Base-by-base conservation (phyloP, 2,113 vertebrate genomes). In the Hassar affinis region DNA sequence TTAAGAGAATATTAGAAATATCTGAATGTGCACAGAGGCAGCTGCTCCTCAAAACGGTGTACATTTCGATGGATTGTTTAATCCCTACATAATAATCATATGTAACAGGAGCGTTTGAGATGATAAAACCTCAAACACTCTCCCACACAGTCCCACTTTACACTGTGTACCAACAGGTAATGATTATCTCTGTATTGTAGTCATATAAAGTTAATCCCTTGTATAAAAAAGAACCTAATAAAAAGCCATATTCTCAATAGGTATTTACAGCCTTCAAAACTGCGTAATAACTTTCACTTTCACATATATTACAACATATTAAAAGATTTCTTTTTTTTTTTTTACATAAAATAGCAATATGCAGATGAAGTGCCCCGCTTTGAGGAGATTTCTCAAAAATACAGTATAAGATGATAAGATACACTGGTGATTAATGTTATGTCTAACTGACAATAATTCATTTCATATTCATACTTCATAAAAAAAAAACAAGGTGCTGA, bases 201-300 rank as follows among this genome's bases (percentile, higher is more conserved):
- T 90, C 87, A 90, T 93, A 94, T 92, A 94, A 94, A 94, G 88
- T 91, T 93, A 92, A 93, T 91, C 92, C 90, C 92, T 92, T 87
- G 90, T 92, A 89, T 92, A 64, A 64, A 7, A 62, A 64, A 64
- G 12, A 18, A 91, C 95, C 85, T 93, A 95, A 95, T 92, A 83
- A 93, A 84, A 93, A 94, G 91, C 91, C 92, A 92, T 94, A 94
- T 94, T 93, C 45, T 94, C 85, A 87, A 92, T 85, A 93, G 92
- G 91, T 97, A 96, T 95, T 92, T 96, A 97, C 94, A 98, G 90
- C 91, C 92, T 95, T 94, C 95, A 96, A 95, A 98, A 96, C 87
- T 89, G 92, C 95, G 90, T 93, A 93, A 94, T 97, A 97, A 95
- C 94, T 90, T 92, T 91, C 93, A 95, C 93, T 93, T 93, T 95